A percentile compares a stretch with the other conserved stretches of the same genome.
phyloP scores from a whole-genome alignment of 2,888 invertebrate species.

The Molanna angustata region DNA sequence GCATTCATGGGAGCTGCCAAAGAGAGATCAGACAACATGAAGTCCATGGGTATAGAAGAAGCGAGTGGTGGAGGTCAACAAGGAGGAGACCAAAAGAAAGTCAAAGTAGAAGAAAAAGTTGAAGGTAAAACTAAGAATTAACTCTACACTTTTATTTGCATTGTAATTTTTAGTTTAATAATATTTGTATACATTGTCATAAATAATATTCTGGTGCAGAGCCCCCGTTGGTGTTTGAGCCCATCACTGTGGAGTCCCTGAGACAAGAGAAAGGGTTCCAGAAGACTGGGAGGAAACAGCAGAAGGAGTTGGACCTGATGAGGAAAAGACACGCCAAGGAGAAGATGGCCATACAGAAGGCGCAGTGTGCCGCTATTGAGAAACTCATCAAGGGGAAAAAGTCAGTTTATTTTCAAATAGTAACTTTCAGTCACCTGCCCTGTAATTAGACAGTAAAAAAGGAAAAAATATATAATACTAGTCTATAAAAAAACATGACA shows the following conservation, averaged over 20 bases:
- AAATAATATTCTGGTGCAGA: conserved; percentile 42
- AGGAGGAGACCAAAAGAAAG: conserved; percentile 56
- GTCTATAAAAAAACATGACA: too few relatives aligned
- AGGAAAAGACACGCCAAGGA: conserved; percentile 94
- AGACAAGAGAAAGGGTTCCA: conserved; percentile 87
- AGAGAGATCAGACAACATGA: conserved; percentile 88
- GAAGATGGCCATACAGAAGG: conserved; percentile 83
- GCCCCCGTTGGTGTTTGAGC: conserved; percentile 78
- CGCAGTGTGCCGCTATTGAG: conserved; percentile 87
- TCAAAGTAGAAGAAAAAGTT: conserved; percentile 66
- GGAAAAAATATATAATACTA: too few relatives aligned
- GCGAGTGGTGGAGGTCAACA: conserved; percentile 49
- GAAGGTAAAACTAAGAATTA: too few relatives aligned
- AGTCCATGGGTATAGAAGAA: conserved; percentile 92
- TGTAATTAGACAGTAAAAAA: too few relatives aligned
- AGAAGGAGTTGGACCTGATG: conserved; percentile 90
- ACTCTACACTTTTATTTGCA: too few relatives aligned
- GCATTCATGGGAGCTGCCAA: conserved; percentile 87
- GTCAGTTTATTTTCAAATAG: conserved; percentile 47
- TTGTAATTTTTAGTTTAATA: background rate
- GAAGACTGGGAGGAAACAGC: conserved; percentile 92
- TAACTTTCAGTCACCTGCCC: background rate
- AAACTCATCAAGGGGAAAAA: conserved; percentile 93
- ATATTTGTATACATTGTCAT: background rate
- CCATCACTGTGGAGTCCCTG: conserved; percentile 84